Evolutionary conservation across 64 coral and sea anemone genomes (phyloP), one percentile per base, ranked within the genome.

Genomic region (Anthopleura sola): DNA sequence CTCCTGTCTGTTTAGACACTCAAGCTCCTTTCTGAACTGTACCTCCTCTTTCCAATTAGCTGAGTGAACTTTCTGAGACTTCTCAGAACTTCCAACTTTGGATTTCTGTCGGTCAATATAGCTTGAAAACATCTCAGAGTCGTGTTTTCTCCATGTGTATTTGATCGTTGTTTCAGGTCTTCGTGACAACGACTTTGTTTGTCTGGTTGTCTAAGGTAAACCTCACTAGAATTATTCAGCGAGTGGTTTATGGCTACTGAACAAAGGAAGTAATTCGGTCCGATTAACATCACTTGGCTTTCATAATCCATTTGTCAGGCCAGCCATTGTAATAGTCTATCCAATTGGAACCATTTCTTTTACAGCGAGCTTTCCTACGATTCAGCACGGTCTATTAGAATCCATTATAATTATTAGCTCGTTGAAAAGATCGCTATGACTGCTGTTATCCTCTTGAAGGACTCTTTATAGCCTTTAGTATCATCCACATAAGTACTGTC

Each of bases 1-100:
- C 85, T 99, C 92, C 48, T 99, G 97, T 95, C 60, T 95, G 24
- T 78, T 78, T n/a, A 99, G 80, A 49, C 93, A 94, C 8, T 92
- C 85, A 18, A 99, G 26, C 82, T 95, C 97, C 38, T 99, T 99
- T 50, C 68, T 83, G 37, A 99, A 81, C 50, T 95, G 97, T 33
- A 95, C 88, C 83, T 99, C 93, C 85, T 99, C 97, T 89, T 92
- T 99, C 97, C 97, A 99, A 77, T 99, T 99, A 0, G 97, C 97
- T 17, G 92, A 99, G 60, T 99, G 97, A 32, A 99, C 97, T 76
- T 95, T 99, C 75, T 99, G 97, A 68, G 97, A 99, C 81, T 99
- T 99, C 75, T 99, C 97, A n/a, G 97, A 99, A 44, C 89, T 99
- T 37, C 97, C 97, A 75, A 78, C 74, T 80, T 87, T 75, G 84